A percentile compares a stretch with the other conserved stretches of the same genome.
Conservation (phyloP, 64 coral and sea anemone species). For the Porites lutea region DNA sequence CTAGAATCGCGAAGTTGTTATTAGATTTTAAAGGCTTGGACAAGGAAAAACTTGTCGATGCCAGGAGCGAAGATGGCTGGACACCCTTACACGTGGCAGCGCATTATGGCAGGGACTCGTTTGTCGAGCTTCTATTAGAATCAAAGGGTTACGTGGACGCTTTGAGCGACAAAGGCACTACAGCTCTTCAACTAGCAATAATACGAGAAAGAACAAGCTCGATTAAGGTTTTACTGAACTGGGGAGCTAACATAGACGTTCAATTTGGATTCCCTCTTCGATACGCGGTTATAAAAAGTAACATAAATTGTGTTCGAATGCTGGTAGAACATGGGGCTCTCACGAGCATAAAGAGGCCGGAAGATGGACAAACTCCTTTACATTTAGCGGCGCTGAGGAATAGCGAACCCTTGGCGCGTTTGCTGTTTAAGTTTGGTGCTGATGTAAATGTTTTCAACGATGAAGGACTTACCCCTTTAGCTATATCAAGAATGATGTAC, state of each 20-base stretch:
- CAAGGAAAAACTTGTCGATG: slow-evolving; percentile 85
- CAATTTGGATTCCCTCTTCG: slow-evolving; percentile 90
- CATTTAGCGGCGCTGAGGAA: slow-evolving; percentile 86
- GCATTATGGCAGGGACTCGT: slow-evolving; percentile 90
- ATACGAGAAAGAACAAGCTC: slow-evolving; percentile 93
- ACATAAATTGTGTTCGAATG: slow-evolving; percentile 81
- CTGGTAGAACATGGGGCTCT: slow-evolving; percentile 82
- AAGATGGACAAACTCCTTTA: slow-evolving; percentile 88
- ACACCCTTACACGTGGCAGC: slow-evolving; percentile 91
- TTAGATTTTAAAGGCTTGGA: slow-evolving; percentile 86
- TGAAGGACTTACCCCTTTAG: slow-evolving; percentile 84
- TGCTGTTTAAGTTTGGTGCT: slow-evolving; percentile 88
- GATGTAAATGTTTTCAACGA: slow-evolving; percentile 91
- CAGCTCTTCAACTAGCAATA: slow-evolving; percentile 96
- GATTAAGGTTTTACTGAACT: slow-evolving; percentile 80
- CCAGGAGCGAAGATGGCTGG: slow-evolving; percentile 96
- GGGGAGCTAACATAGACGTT: slow-evolving; percentile 89
- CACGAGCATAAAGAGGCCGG: slow-evolving; percentile 72
- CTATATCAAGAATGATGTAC: slow-evolving; percentile 89
- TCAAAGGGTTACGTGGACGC: slow-evolving; percentile 82
- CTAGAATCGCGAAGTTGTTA: slow-evolving; percentile 83
- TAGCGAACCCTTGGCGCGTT: slow-evolving; percentile 79
- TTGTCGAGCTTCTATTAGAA: slow-evolving; percentile 85
- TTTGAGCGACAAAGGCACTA: slow-evolving; percentile 90
- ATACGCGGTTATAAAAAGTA: slow-evolving; percentile 93